phyloP scores from a whole-genome alignment of 2,797 vertebrate species.

The Coccyzus lansbergi region DNA sequence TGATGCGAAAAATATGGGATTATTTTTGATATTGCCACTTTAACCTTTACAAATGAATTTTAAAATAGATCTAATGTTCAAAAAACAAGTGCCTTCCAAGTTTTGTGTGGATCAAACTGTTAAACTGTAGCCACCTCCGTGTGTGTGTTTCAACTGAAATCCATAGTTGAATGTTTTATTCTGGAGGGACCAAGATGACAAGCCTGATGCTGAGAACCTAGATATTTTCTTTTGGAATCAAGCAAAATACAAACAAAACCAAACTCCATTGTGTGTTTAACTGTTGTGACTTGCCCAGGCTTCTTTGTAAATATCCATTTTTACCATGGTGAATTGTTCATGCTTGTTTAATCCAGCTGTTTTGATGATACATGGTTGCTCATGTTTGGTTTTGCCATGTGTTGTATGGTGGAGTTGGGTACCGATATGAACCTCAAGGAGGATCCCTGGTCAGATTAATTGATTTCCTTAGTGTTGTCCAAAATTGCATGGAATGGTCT shows the following conservation, averaged over 20 bases:
- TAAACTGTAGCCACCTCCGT: background rate
- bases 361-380: background rate
- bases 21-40: background rate
- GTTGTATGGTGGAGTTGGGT: background rate
- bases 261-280: background rate
- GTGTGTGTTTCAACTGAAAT: background rate
- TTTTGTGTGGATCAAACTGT: background rate
- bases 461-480: background rate
- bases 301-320: background rate
- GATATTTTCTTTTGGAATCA: background rate
- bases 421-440: background rate
- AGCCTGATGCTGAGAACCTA: background rate
- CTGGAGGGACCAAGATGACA: background rate
- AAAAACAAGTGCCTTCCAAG: background rate
- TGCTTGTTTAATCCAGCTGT: background rate
- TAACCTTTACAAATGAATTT: background rate
- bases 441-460: background rate
- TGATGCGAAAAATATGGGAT: background rate
- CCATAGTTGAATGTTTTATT: background rate
- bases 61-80: background rate
- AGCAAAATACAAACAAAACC: background rate
- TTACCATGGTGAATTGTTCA: background rate
- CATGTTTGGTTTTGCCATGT: conserved; percentile 5
- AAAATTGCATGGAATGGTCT: background rate
- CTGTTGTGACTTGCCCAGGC: background rate